phyloP scores from a whole-genome alignment of 2,113 vertebrate species.

The Crypturellus undulatus region DNA sequence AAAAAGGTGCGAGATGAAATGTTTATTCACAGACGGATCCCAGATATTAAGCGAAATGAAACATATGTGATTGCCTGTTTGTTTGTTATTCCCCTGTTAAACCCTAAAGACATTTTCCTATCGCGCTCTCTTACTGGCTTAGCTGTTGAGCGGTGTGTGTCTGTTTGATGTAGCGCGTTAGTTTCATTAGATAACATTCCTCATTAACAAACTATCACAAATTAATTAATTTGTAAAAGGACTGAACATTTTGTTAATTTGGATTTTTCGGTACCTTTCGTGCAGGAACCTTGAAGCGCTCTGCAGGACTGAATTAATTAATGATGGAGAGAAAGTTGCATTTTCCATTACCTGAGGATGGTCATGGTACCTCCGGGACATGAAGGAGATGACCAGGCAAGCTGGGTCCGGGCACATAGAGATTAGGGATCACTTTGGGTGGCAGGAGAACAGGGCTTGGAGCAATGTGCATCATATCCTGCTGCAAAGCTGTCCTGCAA shows the following conservation, averaged over 20 bases:
- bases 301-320: constrained; percentile 13
- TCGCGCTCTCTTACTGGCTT: neutral
- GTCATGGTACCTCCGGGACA: neutral
- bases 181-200: constrained; percentile 48
- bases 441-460: neutral
- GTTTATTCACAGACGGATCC: constrained; percentile 57
- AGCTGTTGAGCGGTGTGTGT: neutral
- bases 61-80: constrained; percentile 46
- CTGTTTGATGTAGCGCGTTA: constrained; percentile 38
- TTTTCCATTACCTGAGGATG: neutral
- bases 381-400: neutral
- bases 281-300: neutral
- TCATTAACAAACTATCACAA: constrained; percentile 52
- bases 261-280: constrained; percentile 29
- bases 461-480: neutral
- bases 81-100: constrained; percentile 30
- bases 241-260: constrained; percentile 7
- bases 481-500: neutral
- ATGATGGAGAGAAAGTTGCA: neutral
- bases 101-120: constrained; percentile 10
- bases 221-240: constrained; percentile 60
- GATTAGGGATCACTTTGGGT: neutral
- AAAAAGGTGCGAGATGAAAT: constrained; percentile 62
- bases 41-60: constrained; percentile 32
- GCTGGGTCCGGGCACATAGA: neutral